Base-by-base conservation (phyloP, 30 jellyfish, hydroid and myxozoan species). In the Hydractinia symbiolongicarpus region DNA sequence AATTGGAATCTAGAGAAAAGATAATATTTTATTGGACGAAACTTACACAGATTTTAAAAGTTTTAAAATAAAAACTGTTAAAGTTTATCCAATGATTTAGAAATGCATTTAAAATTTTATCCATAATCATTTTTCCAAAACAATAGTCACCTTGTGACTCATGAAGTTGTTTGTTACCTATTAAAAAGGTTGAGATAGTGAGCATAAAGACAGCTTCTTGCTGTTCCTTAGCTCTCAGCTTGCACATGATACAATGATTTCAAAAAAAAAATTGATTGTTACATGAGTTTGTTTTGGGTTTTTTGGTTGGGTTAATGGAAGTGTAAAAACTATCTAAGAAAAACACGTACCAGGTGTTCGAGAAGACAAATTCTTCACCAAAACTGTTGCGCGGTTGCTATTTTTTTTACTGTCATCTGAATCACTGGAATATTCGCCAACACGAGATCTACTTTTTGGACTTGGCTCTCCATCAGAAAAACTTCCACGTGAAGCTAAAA, bases 391-490 rank as follows among this genome's bases (percentile, higher is more conserved):
- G 78, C 61, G 77, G 82, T 85, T 90, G 54, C 77, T 82, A 84
- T 85, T 84, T 68, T 76, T 83, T 21, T 81, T 95, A 52, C 96
- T 82, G 49, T 73, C 95, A 44, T 84, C 95, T 30, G 95, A 85
- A 55, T 86, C 97, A 77, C 96, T 88, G 56, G 95, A 88, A 55
- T 94, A 91, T 74, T 72, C 81, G n/a, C 51, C 79, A 49, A 76
- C 56, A 77, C 56, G 85, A 17, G 76, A 77, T 58, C 95, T 84
- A 61, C 76, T 86, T 4, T 83, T 85, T 17, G 92, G 78, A 76
- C 97, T 86, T 72, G 91, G 79, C 14, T 84, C 91, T 16, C 94
- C 89, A 21, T 90, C 96, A n/a, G 96, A 86, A 50, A 75, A 84
- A 82, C 94, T 82, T 60, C 97, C 64, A 55, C 85, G 85, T n/a